Conservation (phyloP, 2,888 invertebrate genomes). For the Synergus gifuensis region DNA sequence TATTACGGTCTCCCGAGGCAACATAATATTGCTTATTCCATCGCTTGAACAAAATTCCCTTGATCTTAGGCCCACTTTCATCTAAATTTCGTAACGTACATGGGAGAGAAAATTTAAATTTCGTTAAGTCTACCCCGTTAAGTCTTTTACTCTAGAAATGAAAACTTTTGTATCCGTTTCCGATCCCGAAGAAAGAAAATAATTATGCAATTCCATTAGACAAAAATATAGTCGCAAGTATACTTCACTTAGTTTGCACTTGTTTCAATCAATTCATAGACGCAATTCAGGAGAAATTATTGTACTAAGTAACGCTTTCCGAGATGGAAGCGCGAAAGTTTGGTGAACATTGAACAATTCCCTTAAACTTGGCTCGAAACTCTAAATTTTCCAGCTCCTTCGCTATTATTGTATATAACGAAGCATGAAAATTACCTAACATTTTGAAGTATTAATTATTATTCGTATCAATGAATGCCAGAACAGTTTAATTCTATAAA, state of each 20-base stretch:
- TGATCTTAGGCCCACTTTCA: not conserved
- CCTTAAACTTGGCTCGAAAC: not conserved
- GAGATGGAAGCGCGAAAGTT: not conserved
- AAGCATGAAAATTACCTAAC: no score
- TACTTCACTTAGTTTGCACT: conserved; percentile 21
- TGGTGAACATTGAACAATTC: not conserved
- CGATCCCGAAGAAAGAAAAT: not conserved
- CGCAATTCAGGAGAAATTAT: conserved; percentile 5
- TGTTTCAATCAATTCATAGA: not conserved
- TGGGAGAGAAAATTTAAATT: not conserved
- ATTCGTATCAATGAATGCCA: no score
- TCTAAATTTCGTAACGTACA: not conserved
- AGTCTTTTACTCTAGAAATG: not conserved
- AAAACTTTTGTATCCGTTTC: conserved; percentile 7
- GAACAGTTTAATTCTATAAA: no score
- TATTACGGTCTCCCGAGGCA: not conserved
- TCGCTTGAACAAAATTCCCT: not conserved
- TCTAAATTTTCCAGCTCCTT: not conserved
- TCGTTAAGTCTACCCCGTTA: not conserved
- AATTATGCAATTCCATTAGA: conserved; percentile 22
- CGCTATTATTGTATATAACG: no score
- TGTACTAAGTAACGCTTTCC: not conserved
- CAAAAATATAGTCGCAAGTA: not conserved
- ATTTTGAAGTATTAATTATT: no score
- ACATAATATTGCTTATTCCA: not conserved